phyloP scores from a whole-genome alignment of 2,797 vertebrate species.

The Poeciliopsis turneri region DNA sequence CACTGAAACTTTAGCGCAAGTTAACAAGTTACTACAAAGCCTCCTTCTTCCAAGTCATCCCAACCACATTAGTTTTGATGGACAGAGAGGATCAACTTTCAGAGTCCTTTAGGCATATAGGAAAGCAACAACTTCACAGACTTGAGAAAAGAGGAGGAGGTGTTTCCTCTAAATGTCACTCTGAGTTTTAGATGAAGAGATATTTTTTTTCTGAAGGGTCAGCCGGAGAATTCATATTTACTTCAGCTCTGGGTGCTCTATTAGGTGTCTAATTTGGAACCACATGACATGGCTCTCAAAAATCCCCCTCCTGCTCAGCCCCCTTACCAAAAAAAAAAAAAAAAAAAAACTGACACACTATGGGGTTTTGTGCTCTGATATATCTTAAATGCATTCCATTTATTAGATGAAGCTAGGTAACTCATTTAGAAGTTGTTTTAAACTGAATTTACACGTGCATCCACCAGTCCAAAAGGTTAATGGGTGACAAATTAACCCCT shows the following conservation, averaged over 20 bases:
- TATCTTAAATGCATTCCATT: slow-evolving; percentile 67
- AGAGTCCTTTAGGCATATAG: slow-evolving; percentile 38
- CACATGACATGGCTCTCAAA: slow-evolving; percentile 27
- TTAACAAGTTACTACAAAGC: background rate
- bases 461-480: slow-evolving; percentile 81
- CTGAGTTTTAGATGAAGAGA: slow-evolving; percentile 59
- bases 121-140: slow-evolving; percentile 45
- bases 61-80: slow-evolving; percentile 28
- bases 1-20: slow-evolving; percentile 1
- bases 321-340: background rate
- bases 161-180: slow-evolving; percentile 73
- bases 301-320: background rate
- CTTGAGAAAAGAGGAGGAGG: slow-evolving; percentile 50
- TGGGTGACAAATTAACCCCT: slow-evolving; percentile 87
- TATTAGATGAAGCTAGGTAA: slow-evolving; percentile 72
- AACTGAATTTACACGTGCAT: slow-evolving; percentile 82
- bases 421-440: slow-evolving; percentile 80
- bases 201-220: slow-evolving; percentile 60
- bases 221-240: slow-evolving; percentile 47
- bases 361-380: slow-evolving; percentile 60
- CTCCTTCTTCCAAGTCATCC: slow-evolving; percentile 17
- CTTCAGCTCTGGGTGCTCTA: slow-evolving; percentile 42
- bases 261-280: slow-evolving; percentile 31
- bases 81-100: slow-evolving; percentile 60
- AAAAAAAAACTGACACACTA: slow-evolving; percentile 21